phyloP scores from a whole-genome alignment of 2,797 vertebrate species.

The Apogon talboti region DNA sequence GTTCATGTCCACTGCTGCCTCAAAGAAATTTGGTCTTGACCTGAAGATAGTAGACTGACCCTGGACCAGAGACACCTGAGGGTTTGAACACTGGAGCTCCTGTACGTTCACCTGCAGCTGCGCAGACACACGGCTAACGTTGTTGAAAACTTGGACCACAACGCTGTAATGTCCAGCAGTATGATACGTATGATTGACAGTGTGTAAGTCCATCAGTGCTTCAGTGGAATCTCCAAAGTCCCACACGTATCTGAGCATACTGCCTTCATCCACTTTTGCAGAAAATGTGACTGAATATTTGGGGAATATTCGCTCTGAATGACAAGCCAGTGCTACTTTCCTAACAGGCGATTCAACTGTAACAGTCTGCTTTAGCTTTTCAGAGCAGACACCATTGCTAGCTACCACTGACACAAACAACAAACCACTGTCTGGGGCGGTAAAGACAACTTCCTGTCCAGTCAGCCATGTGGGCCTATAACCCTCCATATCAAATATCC shows the following conservation, averaged over 20 bases:
- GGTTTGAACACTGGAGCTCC: slow-evolving; percentile 74
- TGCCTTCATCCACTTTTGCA: slow-evolving; percentile 63
- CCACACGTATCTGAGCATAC: slow-evolving; percentile 79
- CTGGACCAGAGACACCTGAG: slow-evolving; percentile 70
- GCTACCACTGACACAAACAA: slow-evolving; percentile 76
- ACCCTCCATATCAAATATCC: slow-evolving; percentile 78
- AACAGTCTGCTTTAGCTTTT: slow-evolving; percentile 55
- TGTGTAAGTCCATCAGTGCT: slow-evolving; percentile 47
- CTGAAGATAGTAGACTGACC: slow-evolving; percentile 63
- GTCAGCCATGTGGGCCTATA: slow-evolving; percentile 39
- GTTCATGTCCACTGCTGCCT: slow-evolving; percentile 79
- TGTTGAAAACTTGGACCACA: slow-evolving; percentile 75
- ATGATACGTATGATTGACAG: slow-evolving; percentile 70
- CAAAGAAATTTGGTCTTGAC: slow-evolving; percentile 78
- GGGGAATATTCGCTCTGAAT: slow-evolving; percentile 67
- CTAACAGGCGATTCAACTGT: slow-evolving; percentile 76
- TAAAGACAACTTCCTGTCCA: slow-evolving; percentile 77
- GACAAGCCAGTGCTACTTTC: slow-evolving; percentile 58
- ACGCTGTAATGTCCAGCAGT: slow-evolving; percentile 67
- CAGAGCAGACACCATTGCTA: slow-evolving; percentile 75
- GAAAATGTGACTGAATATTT: slow-evolving; percentile 70
- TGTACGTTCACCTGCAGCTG: slow-evolving; percentile 66
- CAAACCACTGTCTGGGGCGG: slow-evolving; percentile 66
- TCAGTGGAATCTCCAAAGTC: slow-evolving; percentile 77
- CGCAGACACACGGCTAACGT: slow-evolving; percentile 71